Percentiles rank a stretch among this genome's conserved stretches.
These are phyloP conservation scores for Stenoptilia bipunctidactyla DNA, from an alignment of 2,888 invertebrate species.

Conservation along the genomic window DNA sequence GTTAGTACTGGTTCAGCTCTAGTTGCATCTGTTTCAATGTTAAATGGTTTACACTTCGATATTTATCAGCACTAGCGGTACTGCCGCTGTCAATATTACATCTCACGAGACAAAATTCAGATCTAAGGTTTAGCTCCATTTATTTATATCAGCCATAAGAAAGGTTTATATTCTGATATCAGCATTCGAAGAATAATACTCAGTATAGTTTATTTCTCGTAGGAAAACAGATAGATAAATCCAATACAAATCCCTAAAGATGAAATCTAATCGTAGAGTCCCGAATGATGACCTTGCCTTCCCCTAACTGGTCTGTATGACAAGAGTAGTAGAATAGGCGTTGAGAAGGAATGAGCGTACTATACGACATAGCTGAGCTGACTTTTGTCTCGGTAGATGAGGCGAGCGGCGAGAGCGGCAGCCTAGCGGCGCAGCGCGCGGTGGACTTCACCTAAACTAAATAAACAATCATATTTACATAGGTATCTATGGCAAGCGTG, in stretches of 20 bases:
- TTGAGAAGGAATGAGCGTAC: neutral
- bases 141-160: no score
- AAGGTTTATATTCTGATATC: no score
- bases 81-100: slow-evolving; percentile 46
- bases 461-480: slow-evolving; percentile 69
- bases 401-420: slow-evolving; percentile 59
- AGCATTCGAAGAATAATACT: no score
- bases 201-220: no score
- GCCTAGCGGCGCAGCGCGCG: slow-evolving; percentile 58
- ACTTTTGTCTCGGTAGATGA: slow-evolving; percentile 72
- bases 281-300: no score
- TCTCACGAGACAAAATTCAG: slow-evolving; percentile 72
- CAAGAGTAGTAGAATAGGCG: slow-evolving; percentile 5
- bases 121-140: slow-evolving; percentile 15
- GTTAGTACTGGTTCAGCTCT: slow-evolving; percentile 71
- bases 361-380: slow-evolving; percentile 35
- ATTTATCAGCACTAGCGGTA: slow-evolving; percentile 65
- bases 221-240: no score
- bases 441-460: slow-evolving; percentile 66
- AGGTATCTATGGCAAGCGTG: slow-evolving; percentile 72
- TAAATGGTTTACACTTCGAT: slow-evolving; percentile 65
- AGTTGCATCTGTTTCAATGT: slow-evolving; percentile 49
- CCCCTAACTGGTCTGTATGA: neutral
- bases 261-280: no score
- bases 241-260: no score